Percentiles rank a stretch among this genome's conserved stretches.
These are phyloP conservation scores for Copidosoma floridanum DNA, from an alignment of 1,140 invertebrate genomes.

Conservation along the genomic window DNA sequence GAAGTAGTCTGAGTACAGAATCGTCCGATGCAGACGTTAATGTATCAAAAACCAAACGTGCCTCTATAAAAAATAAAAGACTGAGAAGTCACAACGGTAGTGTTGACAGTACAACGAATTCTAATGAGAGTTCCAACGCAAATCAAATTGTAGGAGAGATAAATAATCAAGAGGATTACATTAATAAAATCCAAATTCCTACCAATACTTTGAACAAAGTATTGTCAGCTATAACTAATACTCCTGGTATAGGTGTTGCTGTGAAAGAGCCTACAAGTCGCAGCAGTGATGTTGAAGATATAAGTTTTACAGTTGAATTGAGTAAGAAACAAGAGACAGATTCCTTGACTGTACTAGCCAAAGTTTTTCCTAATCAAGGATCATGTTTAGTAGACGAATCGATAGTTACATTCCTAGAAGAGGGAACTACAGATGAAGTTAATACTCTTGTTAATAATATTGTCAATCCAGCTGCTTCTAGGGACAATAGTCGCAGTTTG, in stretches of 20 bases:
- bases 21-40: slow-evolving; percentile 6
- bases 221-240: slow-evolving; percentile 45
- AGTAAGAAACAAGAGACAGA: slow-evolving; percentile 45
- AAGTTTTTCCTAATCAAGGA: slow-evolving; percentile 53
- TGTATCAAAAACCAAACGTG: slow-evolving; percentile 11
- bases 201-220: slow-evolving; percentile 52
- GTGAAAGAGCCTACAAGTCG: slow-evolving; percentile 51
- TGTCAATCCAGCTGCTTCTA: slow-evolving; percentile 31
- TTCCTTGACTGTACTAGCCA: slow-evolving; percentile 44
- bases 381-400: slow-evolving; percentile 49
- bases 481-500: slow-evolving; percentile 25
- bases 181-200: slow-evolving; percentile 49
- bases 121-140: slow-evolving; percentile 11
- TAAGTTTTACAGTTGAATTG: slow-evolving; percentile 52
- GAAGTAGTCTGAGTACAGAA: slow-evolving; percentile 38
- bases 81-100: slow-evolving; percentile 43
- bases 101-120: slow-evolving; percentile 18
- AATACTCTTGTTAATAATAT: slow-evolving; percentile 47
- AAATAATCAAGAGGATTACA: slow-evolving; percentile 15
- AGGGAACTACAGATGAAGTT: slow-evolving; percentile 42
- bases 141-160: neutral
- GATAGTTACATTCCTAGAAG: slow-evolving; percentile 46
- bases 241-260: slow-evolving; percentile 48
- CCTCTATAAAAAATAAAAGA: slow-evolving; percentile 43
- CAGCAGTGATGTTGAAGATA: slow-evolving; percentile 46